Evolutionary conservation across 2,797 vertebrate species (phyloP), one percentile per base, ranked within the genome.

Genomic region (Acipenser transmontanus): DNA sequence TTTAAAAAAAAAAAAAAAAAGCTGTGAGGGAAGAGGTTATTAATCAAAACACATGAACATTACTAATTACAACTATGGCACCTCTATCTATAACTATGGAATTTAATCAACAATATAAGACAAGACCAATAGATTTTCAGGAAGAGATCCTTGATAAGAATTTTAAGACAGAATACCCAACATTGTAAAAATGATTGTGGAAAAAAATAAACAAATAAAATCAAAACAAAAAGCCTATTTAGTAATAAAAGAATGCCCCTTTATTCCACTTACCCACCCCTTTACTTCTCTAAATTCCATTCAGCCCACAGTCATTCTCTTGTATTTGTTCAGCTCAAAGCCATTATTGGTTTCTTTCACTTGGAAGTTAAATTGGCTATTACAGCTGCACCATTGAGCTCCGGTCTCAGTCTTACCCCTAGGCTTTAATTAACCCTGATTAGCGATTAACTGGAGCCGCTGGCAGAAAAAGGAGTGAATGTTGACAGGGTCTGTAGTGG

Each of bases 381-480:
- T 73, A 74, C 12, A 13, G 48, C 70, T 73, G 63, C 69, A 68
- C 73, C 72, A 78, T 78, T 65, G 8, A 70, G 76, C 62, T 66
- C 75, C 69, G 70, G 20, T 66, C 59, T 77, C 74, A 68, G 64
- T 54, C 71, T 5, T 70, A 72, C 72, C 76, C 75, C 71, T 66
- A 75, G 74, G 78, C 68, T 80, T 82, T 82, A 83, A 85, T 81
- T 87, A 87, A 85, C 76, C 71, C 70, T 8, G 2, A 73, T 78
- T 70, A 77, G 54, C 82, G 74, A 81, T 71, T 82, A 81, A 80
- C 47, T 74, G 57, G 61, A 68, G 64, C 67, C 72, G 70, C 67
- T 76, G 51, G 68, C 66, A 66, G 49, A 49, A 70, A 70, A 76
- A 69, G 79, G 7, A 73, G 0, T 62, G 48, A 68, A 63, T 63